Conservation (phyloP, 2,113 vertebrate genomes). For the Electrona antarctica region DNA sequence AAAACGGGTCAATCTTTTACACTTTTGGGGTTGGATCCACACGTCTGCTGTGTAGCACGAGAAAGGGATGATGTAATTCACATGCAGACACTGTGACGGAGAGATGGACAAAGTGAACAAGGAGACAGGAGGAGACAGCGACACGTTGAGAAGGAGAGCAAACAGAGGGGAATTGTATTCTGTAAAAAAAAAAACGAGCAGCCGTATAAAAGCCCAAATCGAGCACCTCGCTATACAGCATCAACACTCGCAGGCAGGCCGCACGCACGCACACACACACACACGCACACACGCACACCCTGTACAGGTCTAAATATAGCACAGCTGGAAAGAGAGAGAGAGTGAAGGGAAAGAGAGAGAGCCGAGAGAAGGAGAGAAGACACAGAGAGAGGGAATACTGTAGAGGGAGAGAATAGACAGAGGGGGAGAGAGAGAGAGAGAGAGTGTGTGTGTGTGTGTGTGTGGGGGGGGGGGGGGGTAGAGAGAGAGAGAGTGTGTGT, state of each 20-base stretch:
- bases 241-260: constrained; percentile 43
- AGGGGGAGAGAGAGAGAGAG: no score
- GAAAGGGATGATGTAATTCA: no score
- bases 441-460: no score
- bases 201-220: constrained; percentile 29
- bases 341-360: constrained; percentile 15
- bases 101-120: constrained; percentile 7
- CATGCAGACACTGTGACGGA: constrained; percentile 13
- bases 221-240: constrained; percentile 14
- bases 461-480: no score
- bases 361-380: constrained; percentile 20
- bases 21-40: no score
- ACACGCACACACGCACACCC: constrained; percentile 43
- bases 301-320: constrained; percentile 67
- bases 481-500: no score
- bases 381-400: no score
- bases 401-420: no score
- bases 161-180: not conserved
- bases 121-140: not conserved
- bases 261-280: constrained; percentile 24
- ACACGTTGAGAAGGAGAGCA: not conserved
- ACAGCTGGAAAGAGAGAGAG: constrained; percentile 39
- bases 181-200: no score
- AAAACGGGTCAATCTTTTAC: no score
- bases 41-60: no score